Evolutionary conservation across 2,113 vertebrate genomes (phyloP).

Genomic region (Dendrocopos noguchii): DNA sequence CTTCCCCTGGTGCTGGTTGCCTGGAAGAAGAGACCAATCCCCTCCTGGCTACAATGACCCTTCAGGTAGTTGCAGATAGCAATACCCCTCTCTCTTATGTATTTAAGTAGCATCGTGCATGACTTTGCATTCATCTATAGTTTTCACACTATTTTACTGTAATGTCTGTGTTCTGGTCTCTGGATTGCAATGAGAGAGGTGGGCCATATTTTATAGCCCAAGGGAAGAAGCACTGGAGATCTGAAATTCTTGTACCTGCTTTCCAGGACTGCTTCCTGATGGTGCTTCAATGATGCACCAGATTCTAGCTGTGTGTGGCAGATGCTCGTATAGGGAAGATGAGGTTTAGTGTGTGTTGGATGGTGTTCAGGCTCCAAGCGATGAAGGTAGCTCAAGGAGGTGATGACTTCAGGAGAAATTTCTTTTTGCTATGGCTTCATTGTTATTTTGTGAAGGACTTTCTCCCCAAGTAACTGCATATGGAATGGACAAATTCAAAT

Average conservation of each 20-base stretch:
- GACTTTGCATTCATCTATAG: too few relatives aligned
- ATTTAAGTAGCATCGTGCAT: too few relatives aligned
- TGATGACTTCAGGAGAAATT: neutral
- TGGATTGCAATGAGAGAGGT: neutral
- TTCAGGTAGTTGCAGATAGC: too few relatives aligned
- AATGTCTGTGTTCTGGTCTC: neutral
- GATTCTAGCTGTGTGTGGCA: neutral
- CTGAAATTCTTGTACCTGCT: neutral
- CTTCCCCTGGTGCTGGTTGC: too few relatives aligned
- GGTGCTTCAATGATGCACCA: neutral
- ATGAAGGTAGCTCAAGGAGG: neutral
- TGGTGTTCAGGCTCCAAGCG: neutral
- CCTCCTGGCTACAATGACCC: too few relatives aligned
- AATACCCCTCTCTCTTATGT: too few relatives aligned
- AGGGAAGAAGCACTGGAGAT: neutral
- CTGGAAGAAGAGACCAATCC: too few relatives aligned
- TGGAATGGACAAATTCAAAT: neutral
- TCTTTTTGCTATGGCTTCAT: neutral
- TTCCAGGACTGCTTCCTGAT: neutral
- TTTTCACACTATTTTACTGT: too few relatives aligned
- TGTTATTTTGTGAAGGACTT: neutral
- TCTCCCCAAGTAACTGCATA: neutral
- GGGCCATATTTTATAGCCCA: neutral
- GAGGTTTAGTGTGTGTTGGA: neutral
- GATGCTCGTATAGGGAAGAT: neutral